Percentiles rank a stretch among this genome's conserved stretches.
Conservation (phyloP, 2,888 invertebrate species). For the Tenodera sinensis region DNA sequence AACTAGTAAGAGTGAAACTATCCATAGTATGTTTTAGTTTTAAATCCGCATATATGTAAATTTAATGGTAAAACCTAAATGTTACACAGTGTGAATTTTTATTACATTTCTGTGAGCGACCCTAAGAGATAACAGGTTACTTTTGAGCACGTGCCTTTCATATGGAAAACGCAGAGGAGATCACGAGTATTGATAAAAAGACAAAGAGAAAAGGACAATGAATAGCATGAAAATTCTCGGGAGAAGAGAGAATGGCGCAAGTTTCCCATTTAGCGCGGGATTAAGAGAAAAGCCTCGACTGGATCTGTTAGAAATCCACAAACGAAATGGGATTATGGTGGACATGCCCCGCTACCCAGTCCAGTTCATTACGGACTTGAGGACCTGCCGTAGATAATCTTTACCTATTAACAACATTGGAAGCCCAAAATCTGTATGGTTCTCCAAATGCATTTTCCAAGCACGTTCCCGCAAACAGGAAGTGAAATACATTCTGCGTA, state of each 20-base stretch:
- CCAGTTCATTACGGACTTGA: neutral
- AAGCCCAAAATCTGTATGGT: neutral
- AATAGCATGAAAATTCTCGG: neutral
- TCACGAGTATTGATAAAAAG: neutral
- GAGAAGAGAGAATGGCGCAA: neutral
- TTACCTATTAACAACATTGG: neutral
- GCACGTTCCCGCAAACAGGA: neutral
- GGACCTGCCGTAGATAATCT: neutral
- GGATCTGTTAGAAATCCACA: neutral
- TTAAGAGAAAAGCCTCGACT: neutral
- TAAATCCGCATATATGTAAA: too few species aligned
- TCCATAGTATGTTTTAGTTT: too few species aligned
- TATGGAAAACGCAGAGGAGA: too few species aligned
- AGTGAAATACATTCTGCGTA: neutral
- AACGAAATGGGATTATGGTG: neutral
- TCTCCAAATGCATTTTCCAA: neutral
- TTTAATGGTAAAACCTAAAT: too few species aligned
- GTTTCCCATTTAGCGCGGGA: neutral
- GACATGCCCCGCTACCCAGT: neutral
- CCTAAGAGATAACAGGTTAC: too few species aligned
- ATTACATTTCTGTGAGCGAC: too few species aligned
- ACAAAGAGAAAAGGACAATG: neutral
- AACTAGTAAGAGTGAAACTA: too few species aligned
- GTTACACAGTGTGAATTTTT: too few species aligned
- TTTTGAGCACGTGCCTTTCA: too few species aligned